Conservation (phyloP, 2,113 vertebrate species). For the Lamprotornis superbus region DNA sequence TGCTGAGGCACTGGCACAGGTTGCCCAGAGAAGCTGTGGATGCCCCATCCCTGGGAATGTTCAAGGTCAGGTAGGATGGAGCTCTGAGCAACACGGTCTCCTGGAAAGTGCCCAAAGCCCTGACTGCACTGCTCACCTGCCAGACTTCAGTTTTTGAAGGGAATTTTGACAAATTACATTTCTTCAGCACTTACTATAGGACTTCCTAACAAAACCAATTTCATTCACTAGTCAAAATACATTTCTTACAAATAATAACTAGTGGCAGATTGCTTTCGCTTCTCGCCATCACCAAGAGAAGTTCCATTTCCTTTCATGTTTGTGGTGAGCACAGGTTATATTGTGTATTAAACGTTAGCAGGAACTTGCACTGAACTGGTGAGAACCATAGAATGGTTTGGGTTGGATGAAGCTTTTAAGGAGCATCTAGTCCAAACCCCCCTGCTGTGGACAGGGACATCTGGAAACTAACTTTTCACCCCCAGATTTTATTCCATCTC, state of each 20-base stretch:
- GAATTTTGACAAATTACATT: background rate
- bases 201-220: rapidly evolving
- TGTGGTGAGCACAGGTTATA: background rate
- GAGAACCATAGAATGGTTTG: background rate
- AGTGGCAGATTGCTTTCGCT: background rate
- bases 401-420: background rate
- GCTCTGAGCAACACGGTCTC: background rate
- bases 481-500: background rate
- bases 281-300: background rate
- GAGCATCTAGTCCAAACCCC: background rate
- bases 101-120: background rate
- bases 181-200: background rate
- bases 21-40: too few relatives aligned
- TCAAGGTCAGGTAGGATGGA: background rate
- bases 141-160: background rate
- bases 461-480: background rate
- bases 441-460: background rate
- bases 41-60: too few relatives aligned
- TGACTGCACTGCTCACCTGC: background rate
- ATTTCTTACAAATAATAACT: background rate
- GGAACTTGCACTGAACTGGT: background rate
- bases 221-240: background rate
- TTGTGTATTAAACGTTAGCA: background rate
- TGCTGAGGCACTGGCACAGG: too few relatives aligned
- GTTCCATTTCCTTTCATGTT: rapidly evolving